Evolutionary conservation across 1,140 invertebrate species (phyloP).

Genomic region (Nomia melanderi): DNA sequence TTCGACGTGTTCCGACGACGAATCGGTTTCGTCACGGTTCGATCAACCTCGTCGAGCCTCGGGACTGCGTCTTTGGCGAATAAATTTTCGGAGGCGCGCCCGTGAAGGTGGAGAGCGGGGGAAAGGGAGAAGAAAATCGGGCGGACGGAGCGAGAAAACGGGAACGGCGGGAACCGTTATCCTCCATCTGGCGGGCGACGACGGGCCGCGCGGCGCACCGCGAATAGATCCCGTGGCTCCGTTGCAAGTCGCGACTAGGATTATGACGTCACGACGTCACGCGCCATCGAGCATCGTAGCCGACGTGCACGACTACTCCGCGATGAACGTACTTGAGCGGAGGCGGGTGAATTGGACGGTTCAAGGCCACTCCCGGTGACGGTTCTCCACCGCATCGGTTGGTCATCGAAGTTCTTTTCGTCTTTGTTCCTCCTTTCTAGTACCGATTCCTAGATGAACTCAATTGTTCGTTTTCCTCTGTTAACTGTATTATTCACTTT

Average conservation of each 20-base stretch:
- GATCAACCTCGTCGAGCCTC: neutral
- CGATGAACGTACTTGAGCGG: neutral
- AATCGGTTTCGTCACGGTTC: conserved; percentile 7
- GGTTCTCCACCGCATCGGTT: neutral
- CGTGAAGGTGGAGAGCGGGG: neutral
- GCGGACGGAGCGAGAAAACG: conserved; percentile 65
- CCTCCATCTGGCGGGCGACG: conserved; percentile 58
- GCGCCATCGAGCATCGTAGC: conserved; percentile 70
- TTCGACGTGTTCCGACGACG: neutral
- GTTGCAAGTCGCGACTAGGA: conserved; percentile 59
- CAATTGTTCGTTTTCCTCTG: too few species aligned
- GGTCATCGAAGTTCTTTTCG: neutral
- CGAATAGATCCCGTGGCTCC: conserved; percentile 38
- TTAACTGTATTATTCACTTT: too few species aligned
- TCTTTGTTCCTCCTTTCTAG: neutral
- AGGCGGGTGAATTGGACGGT: neutral
- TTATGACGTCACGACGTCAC: conserved; percentile 73
- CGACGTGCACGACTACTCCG: conserved; percentile 64
- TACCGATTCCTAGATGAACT: too few species aligned
- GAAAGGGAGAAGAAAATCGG: conserved; percentile 13
- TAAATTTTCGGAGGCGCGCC: neutral
- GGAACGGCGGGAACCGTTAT: conserved; percentile 71
- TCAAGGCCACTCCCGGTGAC: conserved; percentile 2
- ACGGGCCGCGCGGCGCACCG: conserved; percentile 50
- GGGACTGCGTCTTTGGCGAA: too few species aligned